phyloP scores from a whole-genome alignment of 2,888 invertebrate genomes.

The Lagria hirta region DNA sequence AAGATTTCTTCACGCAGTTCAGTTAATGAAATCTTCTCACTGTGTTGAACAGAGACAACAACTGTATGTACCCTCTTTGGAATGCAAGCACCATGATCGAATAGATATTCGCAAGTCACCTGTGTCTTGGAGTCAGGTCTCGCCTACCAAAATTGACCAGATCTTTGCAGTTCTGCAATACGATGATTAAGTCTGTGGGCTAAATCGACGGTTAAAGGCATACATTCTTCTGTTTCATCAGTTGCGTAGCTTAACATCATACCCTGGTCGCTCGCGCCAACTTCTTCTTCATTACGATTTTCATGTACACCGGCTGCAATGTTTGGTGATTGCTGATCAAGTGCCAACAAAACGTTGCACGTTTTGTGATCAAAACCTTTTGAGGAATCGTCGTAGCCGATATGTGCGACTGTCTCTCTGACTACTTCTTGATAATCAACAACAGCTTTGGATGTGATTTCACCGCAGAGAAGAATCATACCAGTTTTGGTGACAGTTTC shows the following conservation, averaged over 20 bases:
- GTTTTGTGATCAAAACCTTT: constrained; percentile 99
- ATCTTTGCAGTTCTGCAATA: constrained; percentile 84
- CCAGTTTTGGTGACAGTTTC: constrained; percentile 99
- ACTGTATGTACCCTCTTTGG: constrained; percentile 95
- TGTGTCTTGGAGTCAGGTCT: constrained; percentile 96
- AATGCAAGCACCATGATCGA: constrained; percentile 91
- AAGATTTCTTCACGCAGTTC: constrained; percentile 80
- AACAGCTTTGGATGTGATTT: constrained; percentile 96
- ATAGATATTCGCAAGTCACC: constrained; percentile 93
- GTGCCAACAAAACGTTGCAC: constrained; percentile 96
- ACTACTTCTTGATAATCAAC: constrained; percentile 98
- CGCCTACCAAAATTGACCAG: constrained; percentile 92
- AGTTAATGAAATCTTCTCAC: constrained; percentile 85
- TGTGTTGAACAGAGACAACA: constrained; percentile 96
- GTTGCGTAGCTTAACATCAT: constrained; percentile 98
- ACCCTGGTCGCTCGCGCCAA: constrained; percentile 98
- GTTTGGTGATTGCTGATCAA: constrained; percentile 95
- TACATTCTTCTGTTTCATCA: constrained; percentile 95
- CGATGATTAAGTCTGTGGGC: constrained; percentile 90
- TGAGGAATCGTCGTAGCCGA: constrained; percentile 97
- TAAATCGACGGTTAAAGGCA: constrained; percentile 91
- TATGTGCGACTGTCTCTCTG: constrained; percentile 93
- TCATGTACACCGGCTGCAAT: constrained; percentile 94
- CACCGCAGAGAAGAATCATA: constrained; percentile 97
- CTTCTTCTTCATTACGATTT: constrained; percentile 81